A percentile compares a stretch with the other conserved stretches of the same genome.
Conservation (phyloP, 2,797 vertebrate genomes). For the Leptatherina wallacei region DNA sequence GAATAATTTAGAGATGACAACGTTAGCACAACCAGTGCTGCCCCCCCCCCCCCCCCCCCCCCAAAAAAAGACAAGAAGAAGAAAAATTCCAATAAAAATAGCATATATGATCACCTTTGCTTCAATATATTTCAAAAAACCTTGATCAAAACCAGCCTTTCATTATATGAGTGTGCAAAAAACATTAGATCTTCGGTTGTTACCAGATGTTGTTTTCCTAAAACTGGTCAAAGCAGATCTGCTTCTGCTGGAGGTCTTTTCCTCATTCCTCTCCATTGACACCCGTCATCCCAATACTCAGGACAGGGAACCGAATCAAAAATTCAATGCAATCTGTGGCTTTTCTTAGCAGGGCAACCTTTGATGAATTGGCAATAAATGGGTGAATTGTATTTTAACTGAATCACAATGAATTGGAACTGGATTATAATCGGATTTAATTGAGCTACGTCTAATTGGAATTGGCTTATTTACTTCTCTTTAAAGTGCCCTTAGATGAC, state of each 20-base stretch:
- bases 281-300: too few species aligned
- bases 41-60: too few species aligned
- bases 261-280: too few species aligned
- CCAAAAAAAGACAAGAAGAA: too few species aligned
- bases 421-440: neutral
- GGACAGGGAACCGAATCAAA: neutral
- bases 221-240: too few species aligned
- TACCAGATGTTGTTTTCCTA: neutral
- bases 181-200: neutral
- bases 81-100: neutral
- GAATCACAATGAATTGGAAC: neutral
- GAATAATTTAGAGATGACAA: neutral
- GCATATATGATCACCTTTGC: too few species aligned
- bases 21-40: accelerated
- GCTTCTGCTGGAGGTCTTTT: too few species aligned
- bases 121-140: neutral
- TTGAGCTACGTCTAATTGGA: neutral
- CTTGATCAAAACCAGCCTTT: neutral
- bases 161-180: neutral
- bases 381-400: neutral
- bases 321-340: neutral
- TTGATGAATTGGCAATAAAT: neutral
- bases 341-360: too few species aligned
- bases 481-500: neutral
- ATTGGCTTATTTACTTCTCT: neutral